phyloP scores from a whole-genome alignment of 2,888 invertebrate genomes.

The Carabus problematicus region DNA sequence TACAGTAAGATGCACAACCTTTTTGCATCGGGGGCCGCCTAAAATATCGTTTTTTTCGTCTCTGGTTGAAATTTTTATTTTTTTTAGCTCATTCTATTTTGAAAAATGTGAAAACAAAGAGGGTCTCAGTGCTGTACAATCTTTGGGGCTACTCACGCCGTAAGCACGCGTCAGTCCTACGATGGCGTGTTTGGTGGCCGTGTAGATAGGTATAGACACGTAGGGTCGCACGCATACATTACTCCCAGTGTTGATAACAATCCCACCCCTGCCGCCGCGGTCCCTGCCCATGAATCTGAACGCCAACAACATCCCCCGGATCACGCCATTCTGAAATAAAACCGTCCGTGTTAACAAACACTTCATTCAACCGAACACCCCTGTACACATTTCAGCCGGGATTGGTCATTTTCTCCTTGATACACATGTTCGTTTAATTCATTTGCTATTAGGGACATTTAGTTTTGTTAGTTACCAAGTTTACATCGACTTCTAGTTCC shows the following conservation, averaged over 20 bases:
- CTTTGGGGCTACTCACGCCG: slow-evolving; percentile 69
- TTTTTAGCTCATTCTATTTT: too few species aligned
- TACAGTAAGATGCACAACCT: too few species aligned
- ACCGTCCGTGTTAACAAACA: slow-evolving; percentile 17
- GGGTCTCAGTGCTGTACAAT: too few species aligned
- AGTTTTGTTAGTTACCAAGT: slow-evolving; percentile 71
- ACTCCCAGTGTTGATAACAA: slow-evolving; percentile 78
- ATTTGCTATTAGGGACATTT: not conserved
- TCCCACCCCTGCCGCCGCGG: slow-evolving; percentile 77
- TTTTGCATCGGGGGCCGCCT: too few species aligned
- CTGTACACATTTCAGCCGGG: not conserved
- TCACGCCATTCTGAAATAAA: slow-evolving; percentile 72
- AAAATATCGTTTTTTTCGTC: too few species aligned
- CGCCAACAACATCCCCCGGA: slow-evolving; percentile 76
- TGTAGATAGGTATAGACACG: slow-evolving; percentile 77
- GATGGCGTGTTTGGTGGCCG: slow-evolving; percentile 79
- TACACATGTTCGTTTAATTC: not conserved
- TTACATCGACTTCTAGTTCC: slow-evolving; percentile 77
- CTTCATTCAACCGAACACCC: not conserved
- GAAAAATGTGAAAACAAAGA: too few species aligned
- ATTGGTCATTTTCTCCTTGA: not conserved
- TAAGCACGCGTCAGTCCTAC: slow-evolving; percentile 77
- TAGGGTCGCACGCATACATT: slow-evolving; percentile 73
- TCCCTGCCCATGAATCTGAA: slow-evolving; percentile 79
- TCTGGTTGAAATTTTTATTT: too few species aligned